Evolutionary conservation across 2,888 invertebrate species (phyloP).

Genomic region (Drosophila melanocephala): DNA sequence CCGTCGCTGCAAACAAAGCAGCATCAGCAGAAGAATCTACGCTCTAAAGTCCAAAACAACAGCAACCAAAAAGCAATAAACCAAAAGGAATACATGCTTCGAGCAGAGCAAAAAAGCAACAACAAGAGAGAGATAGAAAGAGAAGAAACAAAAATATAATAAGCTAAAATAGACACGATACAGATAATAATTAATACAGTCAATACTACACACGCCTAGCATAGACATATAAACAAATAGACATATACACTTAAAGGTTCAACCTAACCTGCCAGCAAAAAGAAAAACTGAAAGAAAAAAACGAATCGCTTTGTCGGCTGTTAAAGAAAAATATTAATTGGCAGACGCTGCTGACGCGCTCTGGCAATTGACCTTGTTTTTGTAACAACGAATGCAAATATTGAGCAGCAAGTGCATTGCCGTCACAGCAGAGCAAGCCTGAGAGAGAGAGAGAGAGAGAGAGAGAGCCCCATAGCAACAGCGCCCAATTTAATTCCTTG

Average conservation of each 20-base stretch:
- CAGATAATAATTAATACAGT: conserved; percentile 50
- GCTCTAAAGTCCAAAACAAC: conserved; percentile 76
- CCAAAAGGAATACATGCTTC: conserved; percentile 55
- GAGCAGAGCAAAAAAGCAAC: conserved; percentile 11
- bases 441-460: conserved; percentile 5
- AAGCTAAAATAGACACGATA: conserved; percentile 46
- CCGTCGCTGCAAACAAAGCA: conserved; percentile 89
- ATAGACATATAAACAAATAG: conserved; percentile 31
- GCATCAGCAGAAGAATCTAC: conserved; percentile 37
- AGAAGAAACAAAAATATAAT: conserved; percentile 24
- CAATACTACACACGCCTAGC: conserved; percentile 21
- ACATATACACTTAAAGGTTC: conserved; percentile 31
- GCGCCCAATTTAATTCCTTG: conserved; percentile 48
- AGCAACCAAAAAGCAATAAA: conserved; percentile 61
- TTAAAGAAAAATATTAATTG: conserved; percentile 44
- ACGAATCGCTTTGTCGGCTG: conserved; percentile 19
- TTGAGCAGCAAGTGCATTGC: conserved; percentile 59
- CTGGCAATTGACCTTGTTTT: conserved; percentile 61
- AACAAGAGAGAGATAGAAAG: conserved; percentile 3
- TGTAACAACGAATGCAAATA: conserved; percentile 44
- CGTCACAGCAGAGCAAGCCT: conserved; percentile 13
- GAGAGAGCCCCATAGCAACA: conserved; percentile 54
- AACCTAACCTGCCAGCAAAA: conserved; percentile 60
- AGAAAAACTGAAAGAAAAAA: conserved; percentile 8
- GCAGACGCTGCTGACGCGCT: conserved; percentile 35